Conservation (phyloP, 2,113 vertebrate genomes). For the Phocoena sinus region DNA sequence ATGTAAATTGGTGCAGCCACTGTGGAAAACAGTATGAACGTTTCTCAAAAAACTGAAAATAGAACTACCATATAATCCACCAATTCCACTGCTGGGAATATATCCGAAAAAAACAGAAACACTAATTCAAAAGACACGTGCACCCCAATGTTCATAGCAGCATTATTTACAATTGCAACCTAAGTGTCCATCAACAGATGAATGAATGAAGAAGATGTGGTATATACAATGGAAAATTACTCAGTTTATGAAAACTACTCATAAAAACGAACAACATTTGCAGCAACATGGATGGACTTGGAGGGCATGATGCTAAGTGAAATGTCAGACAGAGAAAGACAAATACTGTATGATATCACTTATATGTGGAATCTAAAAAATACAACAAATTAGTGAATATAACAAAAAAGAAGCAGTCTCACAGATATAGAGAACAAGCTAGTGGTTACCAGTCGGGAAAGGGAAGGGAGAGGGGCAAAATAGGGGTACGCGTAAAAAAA, state of each 20-base stretch:
- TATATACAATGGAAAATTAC: too few relatives aligned
- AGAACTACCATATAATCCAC: not conserved
- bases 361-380: not conserved
- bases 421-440: not conserved
- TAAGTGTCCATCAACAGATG: not conserved
- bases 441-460: not conserved
- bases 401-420: not conserved
- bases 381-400: not conserved
- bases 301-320: not conserved
- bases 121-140: not conserved
- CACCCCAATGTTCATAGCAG: not conserved
- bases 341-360: not conserved
- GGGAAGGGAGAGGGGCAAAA: too few relatives aligned
- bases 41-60: not conserved
- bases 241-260: too few relatives aligned
- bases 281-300: not conserved
- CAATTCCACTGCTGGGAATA: not conserved
- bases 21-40: not conserved
- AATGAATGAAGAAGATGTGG: not conserved
- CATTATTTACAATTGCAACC: not conserved
- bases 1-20: not conserved
- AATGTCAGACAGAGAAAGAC: not conserved
- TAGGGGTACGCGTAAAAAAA: not conserved
- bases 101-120: not conserved
- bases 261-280: not conserved